A percentile compares a stretch with the other conserved stretches of the same genome.
These are phyloP conservation scores for Dasysyrphus albostriatus DNA, from an alignment of 2,888 invertebrate species.

Conservation along the genomic window DNA sequence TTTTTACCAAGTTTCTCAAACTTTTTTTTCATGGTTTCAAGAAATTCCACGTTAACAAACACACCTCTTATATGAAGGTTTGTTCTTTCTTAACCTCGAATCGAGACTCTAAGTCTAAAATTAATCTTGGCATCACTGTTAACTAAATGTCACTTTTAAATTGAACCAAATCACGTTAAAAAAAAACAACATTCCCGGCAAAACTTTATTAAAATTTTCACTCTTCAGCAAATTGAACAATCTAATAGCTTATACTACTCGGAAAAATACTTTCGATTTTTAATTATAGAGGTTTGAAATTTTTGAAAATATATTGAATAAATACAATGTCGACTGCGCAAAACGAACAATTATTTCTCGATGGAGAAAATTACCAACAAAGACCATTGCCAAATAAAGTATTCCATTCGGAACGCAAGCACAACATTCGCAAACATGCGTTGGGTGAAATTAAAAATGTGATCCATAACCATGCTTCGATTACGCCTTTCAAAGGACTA, in stretches of 20 bases:
- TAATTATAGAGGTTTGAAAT: not conserved
- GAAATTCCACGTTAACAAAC: too few relatives aligned
- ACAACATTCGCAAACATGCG: constrained; percentile 73
- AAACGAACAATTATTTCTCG: constrained; percentile 25
- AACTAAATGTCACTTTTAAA: not conserved
- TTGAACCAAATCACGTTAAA: not conserved
- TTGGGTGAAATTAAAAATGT: constrained; percentile 78
- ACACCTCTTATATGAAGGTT: too few relatives aligned
- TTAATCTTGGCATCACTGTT: not conserved
- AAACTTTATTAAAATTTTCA: not conserved
- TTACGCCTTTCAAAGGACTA: constrained; percentile 72
- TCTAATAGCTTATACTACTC: not conserved
- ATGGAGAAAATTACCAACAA: constrained; percentile 52
- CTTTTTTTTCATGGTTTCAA: too few relatives aligned
- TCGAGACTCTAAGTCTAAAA: too few relatives aligned
- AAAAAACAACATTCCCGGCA: constrained; percentile 8
- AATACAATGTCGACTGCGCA: constrained; percentile 39
- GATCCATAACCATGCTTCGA: constrained; percentile 75
- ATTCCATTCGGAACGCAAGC: constrained; percentile 62
- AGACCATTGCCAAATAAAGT: constrained; percentile 42
- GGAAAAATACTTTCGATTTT: not conserved
- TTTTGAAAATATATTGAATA: not conserved
- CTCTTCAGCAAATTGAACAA: not conserved
- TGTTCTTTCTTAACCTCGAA: too few relatives aligned
- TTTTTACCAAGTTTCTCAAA: too few relatives aligned